Base-by-base conservation (phyloP, 2,113 vertebrate genomes). In the Atrichornis clamosus region DNA sequence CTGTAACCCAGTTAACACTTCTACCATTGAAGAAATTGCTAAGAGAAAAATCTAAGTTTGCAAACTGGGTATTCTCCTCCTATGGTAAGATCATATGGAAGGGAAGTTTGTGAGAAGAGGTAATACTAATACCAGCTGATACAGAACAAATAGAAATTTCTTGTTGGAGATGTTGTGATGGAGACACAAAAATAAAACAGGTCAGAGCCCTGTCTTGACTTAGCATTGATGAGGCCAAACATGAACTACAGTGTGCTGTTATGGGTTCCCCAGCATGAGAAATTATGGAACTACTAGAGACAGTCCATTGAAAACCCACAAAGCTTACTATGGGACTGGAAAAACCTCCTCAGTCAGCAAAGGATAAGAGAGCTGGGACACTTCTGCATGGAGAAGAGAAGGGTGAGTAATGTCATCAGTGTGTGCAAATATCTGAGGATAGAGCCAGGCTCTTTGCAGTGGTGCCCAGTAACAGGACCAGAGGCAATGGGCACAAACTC, bases 141-240 rank as follows among this genome's bases (percentile, higher is more conserved):
- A 67, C 2, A 12, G 13, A 65, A 70, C 1, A 22, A 87, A 53
- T 1, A 23, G 5, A 56, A 52, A 69, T 46, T 52, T 89, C 16
- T 37, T 69, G 3, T 24, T 41, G 13, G 1, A 3, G 12, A 32
- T 8, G 8, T 53, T 2, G 1, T 9, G 19, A 22, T 46, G 6
- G 33, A 86, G 33, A 42, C 11, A 67, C 4, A 62, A 70, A 85
- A 70, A 41, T 58, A 85, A 68, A 41, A 53, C 4, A 56, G 7
- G 41, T 14, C 33, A 17, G 24, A 70, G 13, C 22, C 37, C 13
- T n/a, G 15, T 39, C 28, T 87, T 84, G 23, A 53, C 28, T 65
- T 21, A 42, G 13, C 8, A 24, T 20, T 62, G 20, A 6, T 49
- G 56, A 62, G 37, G 17, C 10, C 11, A 81, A 55, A 60, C 11